Evolutionary conservation across 1,140 invertebrate genomes (phyloP), one percentile per base, ranked within the genome.

Genomic region (Colletes gigas): DNA sequence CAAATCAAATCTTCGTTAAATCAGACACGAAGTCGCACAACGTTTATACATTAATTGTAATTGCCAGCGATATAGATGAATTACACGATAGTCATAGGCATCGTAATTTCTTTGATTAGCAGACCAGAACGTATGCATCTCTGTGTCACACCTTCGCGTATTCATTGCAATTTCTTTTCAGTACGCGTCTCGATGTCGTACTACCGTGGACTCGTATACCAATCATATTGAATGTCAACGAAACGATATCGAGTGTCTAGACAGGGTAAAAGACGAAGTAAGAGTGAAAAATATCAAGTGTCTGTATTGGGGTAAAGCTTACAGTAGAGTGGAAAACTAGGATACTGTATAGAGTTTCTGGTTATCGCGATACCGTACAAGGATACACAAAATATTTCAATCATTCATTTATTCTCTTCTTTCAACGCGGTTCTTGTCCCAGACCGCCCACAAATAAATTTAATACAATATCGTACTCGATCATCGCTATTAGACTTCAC

Each of bases 151-250:
- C 17, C 30, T 59, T 54, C 17, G 44, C 50, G 41, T 73, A 73
- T 73, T 52, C 8, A 39, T 79, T 79, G 60, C 77, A 73, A 63
- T 79, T 79, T 63, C 39, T 78, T 78, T 79, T 72, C 17, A 50
- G 0, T 1, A 21, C 12, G 12, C 59, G 12, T 44, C 54, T 69
- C 65, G 65, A 69, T 77, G 5, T 77, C 70, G 39, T 72, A 9
- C 50, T 41, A 50, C 17, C 3, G 21, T 21, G 62, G 59, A 78
- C 72, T 65, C 52, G 47, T 73, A 21, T 66, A 14, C 12, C 50
- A 41, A 55, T 65, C 77, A 65, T 79, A 79, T 79, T 73, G 44
- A 39, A 66, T 79, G 17, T 73, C 77, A 55, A 73, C 21, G 50
- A 72, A 71, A 72, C 19, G 68, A 55, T 78, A 77, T 77, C 66